Conservation (phyloP, 1,140 invertebrate genomes). For the Zaprionus davidi region DNA sequence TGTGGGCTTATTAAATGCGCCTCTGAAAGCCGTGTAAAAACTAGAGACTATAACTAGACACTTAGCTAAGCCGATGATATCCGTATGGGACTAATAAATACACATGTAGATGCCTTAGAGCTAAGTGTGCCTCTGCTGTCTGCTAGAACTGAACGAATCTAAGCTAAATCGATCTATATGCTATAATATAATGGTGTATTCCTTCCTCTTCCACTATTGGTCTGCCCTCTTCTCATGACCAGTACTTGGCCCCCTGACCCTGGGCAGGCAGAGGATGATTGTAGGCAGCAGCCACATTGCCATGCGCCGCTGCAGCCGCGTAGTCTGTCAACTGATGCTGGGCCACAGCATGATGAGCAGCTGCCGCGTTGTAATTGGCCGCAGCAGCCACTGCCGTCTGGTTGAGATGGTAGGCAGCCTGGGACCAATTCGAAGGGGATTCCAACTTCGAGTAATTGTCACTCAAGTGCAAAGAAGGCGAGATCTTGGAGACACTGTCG, state of each 20-base stretch:
- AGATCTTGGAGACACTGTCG: constrained; percentile 85
- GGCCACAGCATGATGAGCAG: constrained; percentile 66
- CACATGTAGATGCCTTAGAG: constrained; percentile 35
- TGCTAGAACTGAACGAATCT: constrained; percentile 18
- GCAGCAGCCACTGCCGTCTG: constrained; percentile 77
- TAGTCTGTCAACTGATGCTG: constrained; percentile 76
- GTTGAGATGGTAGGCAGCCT: constrained; percentile 80
- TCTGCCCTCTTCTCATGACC: constrained; percentile 58
- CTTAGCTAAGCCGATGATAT: constrained; percentile 60
- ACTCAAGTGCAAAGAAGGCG: constrained; percentile 78
- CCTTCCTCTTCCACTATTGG: not conserved
- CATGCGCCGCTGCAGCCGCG: constrained; percentile 71
- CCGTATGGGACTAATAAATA: constrained; percentile 41
- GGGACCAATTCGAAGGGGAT: constrained; percentile 82
- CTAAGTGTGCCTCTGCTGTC: constrained; percentile 56
- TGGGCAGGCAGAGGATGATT: constrained; percentile 77
- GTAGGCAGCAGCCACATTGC: constrained; percentile 73
- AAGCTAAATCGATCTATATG: constrained; percentile 11
- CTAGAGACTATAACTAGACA: constrained; percentile 4
- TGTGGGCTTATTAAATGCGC: constrained; percentile 46
- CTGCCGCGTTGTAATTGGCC: constrained; percentile 75
- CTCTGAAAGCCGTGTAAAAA: constrained; percentile 58
- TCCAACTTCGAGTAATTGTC: constrained; percentile 84
- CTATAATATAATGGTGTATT: not conserved
- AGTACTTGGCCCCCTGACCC: constrained; percentile 79